phyloP scores from a whole-genome alignment of 2,113 vertebrate species.

The Pionites leucogaster region DNA sequence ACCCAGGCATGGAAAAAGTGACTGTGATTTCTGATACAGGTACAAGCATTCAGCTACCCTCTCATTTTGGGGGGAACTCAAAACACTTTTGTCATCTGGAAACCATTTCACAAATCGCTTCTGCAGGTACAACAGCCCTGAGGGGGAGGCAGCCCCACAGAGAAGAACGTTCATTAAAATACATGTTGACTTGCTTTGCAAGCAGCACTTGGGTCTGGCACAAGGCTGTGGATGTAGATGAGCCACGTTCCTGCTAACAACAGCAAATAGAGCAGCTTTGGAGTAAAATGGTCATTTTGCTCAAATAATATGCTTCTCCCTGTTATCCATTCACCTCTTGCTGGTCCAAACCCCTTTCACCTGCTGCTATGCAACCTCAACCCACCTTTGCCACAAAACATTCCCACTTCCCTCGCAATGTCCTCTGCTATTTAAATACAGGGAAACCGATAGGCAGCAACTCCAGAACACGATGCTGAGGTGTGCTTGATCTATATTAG shows the following conservation, averaged over 20 bases:
- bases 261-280: not conserved
- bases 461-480: not conserved
- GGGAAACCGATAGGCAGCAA: rapidly evolving
- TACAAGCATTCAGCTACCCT: not conserved
- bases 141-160: not conserved
- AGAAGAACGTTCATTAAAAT: not conserved
- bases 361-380: not conserved
- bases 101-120: slow-evolving; percentile 44
- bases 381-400: not conserved
- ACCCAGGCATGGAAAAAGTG: not conserved
- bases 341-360: not conserved
- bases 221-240: not conserved
- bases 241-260: not conserved
- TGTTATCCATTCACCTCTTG: not conserved
- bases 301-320: not conserved
- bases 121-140: slow-evolving; percentile 18
- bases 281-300: not conserved
- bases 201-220: not conserved
- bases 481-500: not conserved
- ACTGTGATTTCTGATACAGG: not conserved
- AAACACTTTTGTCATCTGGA: slow-evolving; percentile 32
- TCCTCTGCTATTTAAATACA: not conserved
- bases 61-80: not conserved
- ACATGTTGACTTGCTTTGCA: not conserved
- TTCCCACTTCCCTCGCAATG: not conserved